Percentiles rank a stretch among this genome's conserved stretches.
Evolutionary conservation across 2,113 vertebrate species (phyloP).

Genomic region (Zapus hudsonius): DNA sequence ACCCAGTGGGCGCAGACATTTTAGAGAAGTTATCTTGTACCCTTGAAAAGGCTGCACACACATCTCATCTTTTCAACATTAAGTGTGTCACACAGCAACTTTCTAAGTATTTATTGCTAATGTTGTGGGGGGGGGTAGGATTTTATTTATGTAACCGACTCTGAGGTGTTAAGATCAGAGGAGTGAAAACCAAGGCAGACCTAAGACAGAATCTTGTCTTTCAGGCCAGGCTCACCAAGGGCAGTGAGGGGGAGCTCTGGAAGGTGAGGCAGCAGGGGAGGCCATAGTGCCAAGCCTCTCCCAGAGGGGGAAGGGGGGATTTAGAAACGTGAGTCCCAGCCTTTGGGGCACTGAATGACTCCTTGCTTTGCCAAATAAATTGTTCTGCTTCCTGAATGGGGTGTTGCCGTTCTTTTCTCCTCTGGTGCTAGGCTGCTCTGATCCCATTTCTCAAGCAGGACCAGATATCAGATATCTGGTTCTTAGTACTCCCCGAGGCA

Average conservation of each 20-base stretch:
- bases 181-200: too few species aligned
- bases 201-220: rapidly evolving
- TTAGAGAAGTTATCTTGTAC: background rate
- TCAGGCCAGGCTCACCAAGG: background rate
- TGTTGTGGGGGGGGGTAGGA: too few species aligned
- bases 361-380: background rate
- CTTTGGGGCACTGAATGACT: background rate
- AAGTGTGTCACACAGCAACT: background rate
- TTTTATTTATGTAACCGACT: background rate
- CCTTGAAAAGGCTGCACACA: background rate
- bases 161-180: background rate
- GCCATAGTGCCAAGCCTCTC: background rate
- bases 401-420: background rate
- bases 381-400: background rate
- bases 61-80: background rate
- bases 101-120: constrained; percentile 13
- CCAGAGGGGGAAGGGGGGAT: background rate
- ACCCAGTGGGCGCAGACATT: background rate
- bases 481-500: rapidly evolving
- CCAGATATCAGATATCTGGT: too few species aligned
- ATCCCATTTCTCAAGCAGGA: background rate
- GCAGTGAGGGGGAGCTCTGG: rapidly evolving
- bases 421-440: rapidly evolving
- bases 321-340: background rate
- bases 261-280: background rate